Conservation (phyloP, 2,888 invertebrate genomes). For the Drosophila testacea region DNA sequence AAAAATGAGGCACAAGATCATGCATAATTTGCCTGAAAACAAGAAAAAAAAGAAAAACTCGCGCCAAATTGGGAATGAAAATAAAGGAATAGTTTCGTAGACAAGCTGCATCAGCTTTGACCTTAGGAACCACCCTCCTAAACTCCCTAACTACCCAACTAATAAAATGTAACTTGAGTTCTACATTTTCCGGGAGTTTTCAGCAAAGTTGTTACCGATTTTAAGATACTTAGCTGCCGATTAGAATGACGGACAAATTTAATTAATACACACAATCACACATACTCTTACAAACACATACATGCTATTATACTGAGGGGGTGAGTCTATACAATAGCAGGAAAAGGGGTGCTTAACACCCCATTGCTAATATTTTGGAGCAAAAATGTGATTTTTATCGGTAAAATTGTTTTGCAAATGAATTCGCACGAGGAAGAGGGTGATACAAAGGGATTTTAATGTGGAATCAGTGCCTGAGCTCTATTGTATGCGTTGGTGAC, state of each 20-base stretch:
- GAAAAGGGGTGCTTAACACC: slow-evolving; percentile 40
- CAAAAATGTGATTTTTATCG: slow-evolving; percentile 54
- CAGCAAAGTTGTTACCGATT: slow-evolving; percentile 18
- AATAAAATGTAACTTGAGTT: slow-evolving; percentile 21
- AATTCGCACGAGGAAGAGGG: slow-evolving; percentile 8
- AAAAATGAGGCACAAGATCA: slow-evolving; percentile 47
- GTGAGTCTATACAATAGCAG: slow-evolving; percentile 7
- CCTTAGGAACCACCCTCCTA: background rate
- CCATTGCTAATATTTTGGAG: slow-evolving; percentile 22
- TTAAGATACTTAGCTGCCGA: slow-evolving; percentile 56
- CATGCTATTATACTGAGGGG: slow-evolving; percentile 10
- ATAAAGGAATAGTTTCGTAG: background rate
- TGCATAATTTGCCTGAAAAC: slow-evolving; percentile 46
- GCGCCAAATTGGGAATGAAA: slow-evolving; percentile 47
- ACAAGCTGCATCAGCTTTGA: slow-evolving; percentile 21
- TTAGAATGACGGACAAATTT: slow-evolving; percentile 50
- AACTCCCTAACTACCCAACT: background rate
- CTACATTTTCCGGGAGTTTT: slow-evolving; percentile 33
- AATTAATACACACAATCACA: slow-evolving; percentile 44
- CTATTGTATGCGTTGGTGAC: background rate
- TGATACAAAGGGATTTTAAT: slow-evolving; percentile 3
- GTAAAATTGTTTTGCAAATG: slow-evolving; percentile 27
- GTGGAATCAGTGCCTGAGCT: background rate
- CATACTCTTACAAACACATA: background rate
- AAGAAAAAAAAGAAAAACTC: slow-evolving; percentile 2